A percentile compares a stretch with the other conserved stretches of the same genome.
Evolutionary conservation across 2,113 vertebrate species (phyloP).

Genomic region (Spermophilus dauricus): DNA sequence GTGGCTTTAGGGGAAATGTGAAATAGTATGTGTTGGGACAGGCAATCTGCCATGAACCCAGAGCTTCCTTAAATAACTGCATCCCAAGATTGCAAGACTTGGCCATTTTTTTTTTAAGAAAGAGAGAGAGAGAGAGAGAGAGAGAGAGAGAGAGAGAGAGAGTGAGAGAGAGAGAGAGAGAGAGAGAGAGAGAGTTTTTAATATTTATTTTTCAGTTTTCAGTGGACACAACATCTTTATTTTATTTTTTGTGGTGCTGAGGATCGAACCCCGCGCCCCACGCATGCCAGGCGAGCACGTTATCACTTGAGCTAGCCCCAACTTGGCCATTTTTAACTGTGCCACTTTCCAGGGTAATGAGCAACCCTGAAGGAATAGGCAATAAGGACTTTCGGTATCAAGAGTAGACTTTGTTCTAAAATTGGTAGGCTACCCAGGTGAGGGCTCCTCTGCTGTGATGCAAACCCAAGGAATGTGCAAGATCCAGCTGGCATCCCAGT

Average conservation of each 20-base stretch:
- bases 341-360: not conserved
- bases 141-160: no score
- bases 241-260: no score
- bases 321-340: not conserved
- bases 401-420: not conserved
- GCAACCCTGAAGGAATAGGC: not conserved
- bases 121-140: no score
- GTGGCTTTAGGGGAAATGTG: not conserved
- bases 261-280: no score
- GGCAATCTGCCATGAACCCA: not conserved
- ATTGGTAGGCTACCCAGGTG: not conserved
- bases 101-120: not conserved
- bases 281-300: no score
- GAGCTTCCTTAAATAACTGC: not conserved
- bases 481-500: fast-evolving
- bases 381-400: not conserved
- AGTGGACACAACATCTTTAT: no score
- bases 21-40: not conserved
- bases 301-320: no score
- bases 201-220: no score
- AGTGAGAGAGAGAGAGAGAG: no score
- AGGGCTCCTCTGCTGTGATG: not conserved
- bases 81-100: not conserved
- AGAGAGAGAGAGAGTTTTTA: no score
- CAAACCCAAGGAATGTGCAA: not conserved